These are phyloP conservation scores for Protophormia terraenovae DNA, from an alignment of 2,888 invertebrate species.

Conservation along the genomic window DNA sequence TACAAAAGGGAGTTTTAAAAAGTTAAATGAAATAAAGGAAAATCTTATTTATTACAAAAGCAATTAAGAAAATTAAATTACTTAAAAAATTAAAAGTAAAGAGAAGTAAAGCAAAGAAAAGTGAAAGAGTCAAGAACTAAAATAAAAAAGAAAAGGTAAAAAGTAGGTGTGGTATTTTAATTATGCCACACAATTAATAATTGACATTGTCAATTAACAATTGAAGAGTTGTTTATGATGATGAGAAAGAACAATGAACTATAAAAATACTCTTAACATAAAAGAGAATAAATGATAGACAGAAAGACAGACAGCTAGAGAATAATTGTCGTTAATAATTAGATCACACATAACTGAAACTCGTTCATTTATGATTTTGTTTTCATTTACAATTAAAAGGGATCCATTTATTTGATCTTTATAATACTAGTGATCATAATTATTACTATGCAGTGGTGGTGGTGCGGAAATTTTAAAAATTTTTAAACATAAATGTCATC, in stretches of 20 bases:
- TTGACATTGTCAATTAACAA: conserved; percentile 68
- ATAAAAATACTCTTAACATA: background rate
- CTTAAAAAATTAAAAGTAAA: background rate
- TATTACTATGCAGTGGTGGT: conserved; percentile 2
- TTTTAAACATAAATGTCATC: conserved; percentile 76
- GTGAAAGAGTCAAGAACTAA: background rate
- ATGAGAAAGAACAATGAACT: conserved; percentile 17
- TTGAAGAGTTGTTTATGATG: conserved; percentile 51
- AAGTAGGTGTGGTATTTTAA: conserved; percentile 75
- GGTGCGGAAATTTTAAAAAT: conserved; percentile 47
- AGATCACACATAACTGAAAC: conserved; percentile 64
- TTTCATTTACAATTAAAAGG: conserved; percentile 6
- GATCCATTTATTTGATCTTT: conserved; percentile 11
- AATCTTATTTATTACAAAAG: conserved; percentile 4
- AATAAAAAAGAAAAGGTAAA: conserved; percentile 49
- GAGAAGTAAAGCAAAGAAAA: background rate
- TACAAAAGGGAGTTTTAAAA: conserved; percentile 2
- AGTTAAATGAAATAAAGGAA: conserved; percentile 53
- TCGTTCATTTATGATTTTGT: conserved; percentile 42
- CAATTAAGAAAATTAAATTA: conserved; percentile 16
- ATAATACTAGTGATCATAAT: conserved; percentile 2
- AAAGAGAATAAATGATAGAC: too few relatives aligned
- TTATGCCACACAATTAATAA: conserved; percentile 75
- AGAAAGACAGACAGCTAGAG: too few relatives aligned
- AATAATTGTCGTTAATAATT: conserved; percentile 56